These are phyloP conservation scores for Scaptomyza parva DNA, from an alignment of 2,888 invertebrate genomes.

Conservation along the genomic window DNA sequence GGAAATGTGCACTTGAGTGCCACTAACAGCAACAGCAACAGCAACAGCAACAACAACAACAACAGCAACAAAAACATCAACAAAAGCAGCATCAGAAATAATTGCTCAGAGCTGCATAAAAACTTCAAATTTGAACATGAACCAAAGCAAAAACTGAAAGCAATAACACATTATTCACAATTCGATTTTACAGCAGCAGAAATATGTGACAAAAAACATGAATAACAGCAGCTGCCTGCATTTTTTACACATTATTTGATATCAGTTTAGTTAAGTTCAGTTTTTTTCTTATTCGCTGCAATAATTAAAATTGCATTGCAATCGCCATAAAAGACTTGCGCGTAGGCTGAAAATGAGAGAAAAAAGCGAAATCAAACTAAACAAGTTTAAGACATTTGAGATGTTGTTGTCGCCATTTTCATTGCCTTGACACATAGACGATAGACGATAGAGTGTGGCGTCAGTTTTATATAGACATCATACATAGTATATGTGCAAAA, in stretches of 20 bases:
- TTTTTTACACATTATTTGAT: slow-evolving; percentile 31
- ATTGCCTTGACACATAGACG: slow-evolving; percentile 68
- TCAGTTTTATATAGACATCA: slow-evolving; percentile 34
- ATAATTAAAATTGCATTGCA: slow-evolving; percentile 56
- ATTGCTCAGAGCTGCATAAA: slow-evolving; percentile 44
- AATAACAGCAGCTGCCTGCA: slow-evolving; percentile 44
- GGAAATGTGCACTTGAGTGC: slow-evolving; percentile 76
- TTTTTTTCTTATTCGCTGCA: slow-evolving; percentile 18
- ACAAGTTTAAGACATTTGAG: slow-evolving; percentile 40
- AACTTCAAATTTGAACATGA: slow-evolving; percentile 52
- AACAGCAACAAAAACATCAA: slow-evolving; percentile 14
- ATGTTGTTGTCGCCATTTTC: slow-evolving; percentile 39
- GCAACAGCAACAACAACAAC: slow-evolving; percentile 8
- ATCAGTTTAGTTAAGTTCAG: slow-evolving; percentile 21
- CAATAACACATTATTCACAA: slow-evolving; percentile 42
- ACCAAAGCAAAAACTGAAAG: slow-evolving; percentile 23
- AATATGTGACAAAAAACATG: slow-evolving; percentile 21
- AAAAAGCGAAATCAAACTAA: slow-evolving; percentile 9
- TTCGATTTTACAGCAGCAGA: slow-evolving; percentile 42
- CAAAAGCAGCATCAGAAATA: slow-evolving; percentile 44
- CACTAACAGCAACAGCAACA: slow-evolving; percentile 34
- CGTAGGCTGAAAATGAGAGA: slow-evolving; percentile 70
- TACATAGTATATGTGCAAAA: not conserved
- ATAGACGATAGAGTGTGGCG: slow-evolving; percentile 58
- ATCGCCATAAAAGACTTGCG: slow-evolving; percentile 43